phyloP scores from a whole-genome alignment of 2,797 vertebrate genomes.

The Syncerus caffer region DNA sequence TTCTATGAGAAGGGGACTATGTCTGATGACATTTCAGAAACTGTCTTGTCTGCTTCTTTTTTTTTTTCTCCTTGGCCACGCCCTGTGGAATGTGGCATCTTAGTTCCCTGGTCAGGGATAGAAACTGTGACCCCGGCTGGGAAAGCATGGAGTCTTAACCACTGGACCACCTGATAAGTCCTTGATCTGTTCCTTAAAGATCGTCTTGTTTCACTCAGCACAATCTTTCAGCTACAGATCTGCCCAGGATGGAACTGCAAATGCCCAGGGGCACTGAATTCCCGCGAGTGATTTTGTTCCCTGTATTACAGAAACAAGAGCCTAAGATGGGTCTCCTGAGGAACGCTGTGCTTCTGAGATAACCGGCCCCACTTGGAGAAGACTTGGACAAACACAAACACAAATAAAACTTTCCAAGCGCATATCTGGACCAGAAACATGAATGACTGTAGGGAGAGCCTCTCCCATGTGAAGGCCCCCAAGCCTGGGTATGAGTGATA shows the following conservation, averaged over 20 bases:
- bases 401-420: not conserved
- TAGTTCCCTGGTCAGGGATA: not conserved
- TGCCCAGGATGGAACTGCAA: not conserved
- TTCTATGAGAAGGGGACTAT: not conserved
- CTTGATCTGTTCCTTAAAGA: not conserved
- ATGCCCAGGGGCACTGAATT: not conserved
- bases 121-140: not conserved
- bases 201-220: not conserved
- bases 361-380: not conserved
- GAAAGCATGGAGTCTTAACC: not conserved
- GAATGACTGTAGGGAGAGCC: not conserved
- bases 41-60: not conserved
- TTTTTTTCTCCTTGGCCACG: not conserved
- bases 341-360: constrained; percentile 47
- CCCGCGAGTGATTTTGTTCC: not conserved
- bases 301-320: not conserved
- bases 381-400: not conserved
- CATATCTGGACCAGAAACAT: not conserved
- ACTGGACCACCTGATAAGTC: not conserved
- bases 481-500: not conserved
- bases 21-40: not conserved
- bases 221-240: not conserved
- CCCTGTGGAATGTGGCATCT: not conserved
- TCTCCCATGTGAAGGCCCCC: not conserved
- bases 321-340: constrained; percentile 21